A percentile compares a stretch with the other conserved stretches of the same genome.
Conservation (phyloP, 2,888 invertebrate genomes). For the Epistrophe eligans region DNA sequence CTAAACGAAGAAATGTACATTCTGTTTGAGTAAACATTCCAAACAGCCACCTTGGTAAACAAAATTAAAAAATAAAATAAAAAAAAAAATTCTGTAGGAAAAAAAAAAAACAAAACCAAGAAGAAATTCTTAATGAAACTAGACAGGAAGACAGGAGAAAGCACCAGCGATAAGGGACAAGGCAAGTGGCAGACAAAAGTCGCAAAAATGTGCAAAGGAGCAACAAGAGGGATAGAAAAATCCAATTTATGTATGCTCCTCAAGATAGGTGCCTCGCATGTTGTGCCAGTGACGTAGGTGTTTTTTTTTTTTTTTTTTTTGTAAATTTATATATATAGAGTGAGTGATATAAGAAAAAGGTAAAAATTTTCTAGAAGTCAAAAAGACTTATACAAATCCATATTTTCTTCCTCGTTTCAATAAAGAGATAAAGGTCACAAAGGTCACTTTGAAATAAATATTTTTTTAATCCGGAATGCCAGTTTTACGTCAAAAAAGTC, state of each 20-base stretch:
- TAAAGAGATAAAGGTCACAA: too few relatives aligned
- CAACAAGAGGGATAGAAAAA: conserved; percentile 31
- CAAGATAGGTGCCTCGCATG: conserved; percentile 6
- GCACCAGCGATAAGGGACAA: conserved; percentile 52
- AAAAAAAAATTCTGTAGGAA: neutral
- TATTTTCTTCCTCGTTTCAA: too few relatives aligned
- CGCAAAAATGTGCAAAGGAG: conserved; percentile 55
- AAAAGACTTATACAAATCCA: too few relatives aligned
- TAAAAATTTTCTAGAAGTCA: too few relatives aligned
- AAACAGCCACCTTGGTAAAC: conserved; percentile 74
- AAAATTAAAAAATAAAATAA: conserved; percentile 74
- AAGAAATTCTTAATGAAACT: conserved; percentile 71
- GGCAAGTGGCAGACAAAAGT: conserved; percentile 72
- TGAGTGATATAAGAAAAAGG: too few relatives aligned
- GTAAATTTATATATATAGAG: neutral
- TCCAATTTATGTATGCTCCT: conserved; percentile 42
- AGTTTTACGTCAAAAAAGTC: too few relatives aligned
- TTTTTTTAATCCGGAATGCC: too few relatives aligned
- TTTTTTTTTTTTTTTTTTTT: neutral
- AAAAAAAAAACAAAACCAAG: conserved; percentile 39
- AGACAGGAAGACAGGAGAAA: conserved; percentile 57
- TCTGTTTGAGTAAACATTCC: conserved; percentile 75
- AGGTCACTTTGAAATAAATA: too few relatives aligned
- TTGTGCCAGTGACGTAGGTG: conserved; percentile 20
- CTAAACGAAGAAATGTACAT: conserved; percentile 70